Base-by-base conservation (phyloP, 1,140 invertebrate genomes). In the Drosophila arizonae region DNA sequence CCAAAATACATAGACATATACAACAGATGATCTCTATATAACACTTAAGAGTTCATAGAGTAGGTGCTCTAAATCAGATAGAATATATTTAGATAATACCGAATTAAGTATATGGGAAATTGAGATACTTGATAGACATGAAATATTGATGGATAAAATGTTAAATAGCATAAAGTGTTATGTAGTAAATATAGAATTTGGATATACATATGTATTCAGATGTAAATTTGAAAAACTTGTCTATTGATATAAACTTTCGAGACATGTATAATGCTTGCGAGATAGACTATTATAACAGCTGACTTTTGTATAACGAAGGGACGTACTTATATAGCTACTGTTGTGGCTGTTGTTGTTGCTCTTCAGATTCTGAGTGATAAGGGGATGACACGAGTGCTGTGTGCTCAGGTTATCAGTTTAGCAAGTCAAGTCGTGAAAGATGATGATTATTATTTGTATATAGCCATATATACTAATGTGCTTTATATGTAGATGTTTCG, bases 331-430 rank as follows among this genome's bases (percentile, higher is more conserved):
- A 33, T 9, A 30, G 41, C 24, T 28, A n/a, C 50, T 28, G 50
- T 15, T 55, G 11, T 65, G 10, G 74, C 46, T 28, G 39, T 52
- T 36, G 36, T 39, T 39, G 10, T 3, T 39, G 36, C 36, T 39
- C 10, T 6, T 36, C 21, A 81, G 78, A 81, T 81, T 71, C n/a
- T 51, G 51, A 65, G 69, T 70, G 79, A 81, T 81, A 81, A 70
- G 55, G 21, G 36, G 41, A 45, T 13, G 24, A 72, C 69, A 48
- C 36, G 66, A 41, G 26, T 43, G 21, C 26, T 64, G 57, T 57
- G 61, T 62, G 65, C 56, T 73, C 66, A 69, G 71, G 71, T 73
- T 73, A 73, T 73, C 71, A 73, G 57, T 61, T 51, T 61, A 30
- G 36, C 65, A 51, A 57, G 57, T 63, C 51, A 73, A 72, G 64